Base-by-base conservation (phyloP, 1,140 invertebrate genomes). In the Potamilus streckersoni region DNA sequence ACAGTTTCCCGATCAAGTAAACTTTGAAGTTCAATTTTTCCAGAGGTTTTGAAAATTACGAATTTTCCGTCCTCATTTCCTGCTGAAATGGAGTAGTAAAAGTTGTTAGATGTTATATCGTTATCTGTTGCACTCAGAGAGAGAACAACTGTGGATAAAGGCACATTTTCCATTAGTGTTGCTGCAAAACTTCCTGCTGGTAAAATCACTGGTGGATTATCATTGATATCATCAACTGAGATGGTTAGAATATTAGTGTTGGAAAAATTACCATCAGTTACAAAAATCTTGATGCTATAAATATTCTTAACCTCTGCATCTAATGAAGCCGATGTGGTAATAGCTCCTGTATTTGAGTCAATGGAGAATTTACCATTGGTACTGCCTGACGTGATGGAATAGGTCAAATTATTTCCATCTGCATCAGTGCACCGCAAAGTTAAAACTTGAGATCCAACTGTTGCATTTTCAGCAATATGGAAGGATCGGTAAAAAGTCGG, bases 71-170 rank as follows among this genome's bases (percentile, higher is more conserved):
- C 62, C 2, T 60, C 58, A 49, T 79, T 78, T 12, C 77, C 80
- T n/a, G 17, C 55, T 23, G 71, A 57, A 31, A 81, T 76, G n/a
- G 20, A 62, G 60, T 71, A 81, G 38, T 71, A 73, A 59, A 81
- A 70, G 14, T 66, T 57, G 17, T 66, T 73, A 1, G 17, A 23
- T 1, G 67, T 74, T 16, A 98, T 96, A 89, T 99, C 98, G 73
- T 95, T 95, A 90, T 99, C 97, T 19, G 95, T 90, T 19, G 98
- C 94, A 60, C 92, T 92, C 17, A 98, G 92, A 55, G 93, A 65
- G 78, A 86, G 82, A 97, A 80, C 62, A 55, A 56, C 63, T 14
- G 27, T 57, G 3, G 74, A 71, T 17, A 63, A 57, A 14, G 61
- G 23, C 23, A 73, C 49, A 61, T 69, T 71, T 71, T 80, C 79